Conservation (phyloP, 2,113 vertebrate genomes). For the Oriolus oriolus region DNA sequence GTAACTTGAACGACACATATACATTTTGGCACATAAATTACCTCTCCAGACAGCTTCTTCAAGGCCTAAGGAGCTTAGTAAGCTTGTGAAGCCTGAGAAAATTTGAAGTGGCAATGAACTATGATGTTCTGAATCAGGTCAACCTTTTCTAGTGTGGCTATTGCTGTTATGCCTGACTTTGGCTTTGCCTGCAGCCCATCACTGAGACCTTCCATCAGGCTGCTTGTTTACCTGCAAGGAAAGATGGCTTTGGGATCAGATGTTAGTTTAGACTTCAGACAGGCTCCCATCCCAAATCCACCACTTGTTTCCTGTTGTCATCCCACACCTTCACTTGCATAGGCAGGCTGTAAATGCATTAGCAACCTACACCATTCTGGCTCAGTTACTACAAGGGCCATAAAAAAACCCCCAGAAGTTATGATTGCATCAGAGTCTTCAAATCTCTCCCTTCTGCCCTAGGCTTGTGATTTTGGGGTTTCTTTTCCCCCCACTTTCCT, state of each 20-base stretch:
- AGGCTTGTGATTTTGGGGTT: not conserved
- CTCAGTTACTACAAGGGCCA: not conserved
- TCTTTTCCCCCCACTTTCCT: not conserved
- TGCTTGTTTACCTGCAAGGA: not conserved
- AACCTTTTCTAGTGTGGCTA: not conserved
- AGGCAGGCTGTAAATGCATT: not conserved
- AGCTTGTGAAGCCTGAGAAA: not conserved
- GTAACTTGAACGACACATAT: not conserved
- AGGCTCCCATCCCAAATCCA: not conserved
- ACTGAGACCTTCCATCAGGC: not conserved
- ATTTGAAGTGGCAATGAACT: not conserved
- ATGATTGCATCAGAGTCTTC: not conserved
- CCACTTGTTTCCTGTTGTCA: not conserved
- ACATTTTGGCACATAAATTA: not conserved
- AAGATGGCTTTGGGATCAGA: not conserved
- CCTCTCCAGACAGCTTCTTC: not conserved
- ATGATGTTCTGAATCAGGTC: not conserved
- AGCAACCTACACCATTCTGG: not conserved
- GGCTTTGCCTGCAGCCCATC: not conserved
- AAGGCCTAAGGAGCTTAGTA: not conserved
- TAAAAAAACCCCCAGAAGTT: not conserved
- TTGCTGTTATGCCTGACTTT: not conserved
- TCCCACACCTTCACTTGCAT: not conserved
- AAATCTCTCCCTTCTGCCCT: conserved; percentile 32
- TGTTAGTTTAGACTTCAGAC: not conserved